Percentiles rank a stretch among this genome's conserved stretches.
phyloP scores from a whole-genome alignment of 2,888 invertebrate species.

The Chorisops tibialis region DNA sequence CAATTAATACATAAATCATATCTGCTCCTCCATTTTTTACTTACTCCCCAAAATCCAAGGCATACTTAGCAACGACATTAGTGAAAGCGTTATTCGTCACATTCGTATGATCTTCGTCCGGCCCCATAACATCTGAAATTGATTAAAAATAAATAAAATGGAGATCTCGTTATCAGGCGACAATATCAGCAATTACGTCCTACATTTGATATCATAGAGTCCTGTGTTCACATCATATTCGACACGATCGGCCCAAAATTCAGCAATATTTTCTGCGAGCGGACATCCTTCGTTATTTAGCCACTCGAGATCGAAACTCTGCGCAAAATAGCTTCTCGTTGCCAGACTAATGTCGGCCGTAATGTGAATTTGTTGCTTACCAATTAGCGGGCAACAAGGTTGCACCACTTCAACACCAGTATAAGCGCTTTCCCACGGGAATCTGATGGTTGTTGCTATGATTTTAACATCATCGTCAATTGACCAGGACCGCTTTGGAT shows the following conservation, averaged over 20 bases:
- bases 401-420: conserved; percentile 61
- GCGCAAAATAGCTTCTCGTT: conserved; percentile 43
- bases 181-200: conserved; percentile 4
- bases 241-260: conserved; percentile 59
- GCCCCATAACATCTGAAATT: conserved; percentile 59
- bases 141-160: not conserved
- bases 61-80: conserved; percentile 59
- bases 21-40: conserved; percentile 37
- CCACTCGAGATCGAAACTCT: conserved; percentile 43
- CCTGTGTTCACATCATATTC: conserved; percentile 54
- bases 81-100: conserved; percentile 60
- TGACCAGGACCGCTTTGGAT: not conserved
- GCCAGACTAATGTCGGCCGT: conserved; percentile 60
- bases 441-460: conserved; percentile 45
- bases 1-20: not conserved
- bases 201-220: conserved; percentile 56
- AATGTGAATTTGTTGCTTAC: conserved; percentile 59
- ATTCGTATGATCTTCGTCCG: conserved; percentile 61
- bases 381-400: conserved; percentile 59
- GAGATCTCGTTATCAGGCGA: not conserved
- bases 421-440: conserved; percentile 63
- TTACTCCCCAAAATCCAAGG: conserved; percentile 59
- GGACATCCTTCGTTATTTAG: conserved; percentile 55
- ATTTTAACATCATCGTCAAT: conserved; percentile 15
- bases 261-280: conserved; percentile 57